Conservation (phyloP, 1,140 invertebrate genomes). For the Drosophila athabasca region DNA sequence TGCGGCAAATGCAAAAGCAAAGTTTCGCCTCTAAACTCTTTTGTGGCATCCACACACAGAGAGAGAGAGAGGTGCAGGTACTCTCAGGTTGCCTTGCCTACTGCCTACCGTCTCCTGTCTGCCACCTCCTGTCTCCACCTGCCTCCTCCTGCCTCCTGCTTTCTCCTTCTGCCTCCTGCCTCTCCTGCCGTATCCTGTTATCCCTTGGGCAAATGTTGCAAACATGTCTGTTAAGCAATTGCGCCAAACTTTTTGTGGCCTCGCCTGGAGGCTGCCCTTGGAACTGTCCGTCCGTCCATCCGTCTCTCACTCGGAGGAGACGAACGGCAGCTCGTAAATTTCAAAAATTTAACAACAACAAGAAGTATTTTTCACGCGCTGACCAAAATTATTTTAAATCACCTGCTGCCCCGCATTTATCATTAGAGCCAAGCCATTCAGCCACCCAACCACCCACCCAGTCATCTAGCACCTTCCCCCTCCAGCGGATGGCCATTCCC, state of each 20-base stretch:
- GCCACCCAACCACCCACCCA: too few relatives aligned
- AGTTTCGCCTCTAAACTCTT: constrained; percentile 71
- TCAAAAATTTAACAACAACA: constrained; percentile 40
- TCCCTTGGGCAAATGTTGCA: constrained; percentile 26
- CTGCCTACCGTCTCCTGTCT: not conserved
- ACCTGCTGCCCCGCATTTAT: constrained; percentile 81
- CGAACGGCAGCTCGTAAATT: too few relatives aligned
- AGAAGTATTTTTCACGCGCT: constrained; percentile 72
- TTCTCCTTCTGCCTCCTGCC: not conserved
- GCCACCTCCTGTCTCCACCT: too few relatives aligned
- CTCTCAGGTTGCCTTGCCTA: constrained; percentile 9
- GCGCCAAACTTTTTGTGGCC: constrained; percentile 53
- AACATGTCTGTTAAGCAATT: constrained; percentile 50
- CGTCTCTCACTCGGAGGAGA: too few relatives aligned
- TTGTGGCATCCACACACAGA: constrained; percentile 42
- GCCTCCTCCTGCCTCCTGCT: constrained; percentile 1
- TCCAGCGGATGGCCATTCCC: not conserved
- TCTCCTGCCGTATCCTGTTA: constrained; percentile 5
- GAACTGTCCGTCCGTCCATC: constrained; percentile 1
- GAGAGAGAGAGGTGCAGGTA: constrained; percentile 1
- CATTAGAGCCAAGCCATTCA: constrained; percentile 52
- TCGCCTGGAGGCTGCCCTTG: constrained; percentile 19
- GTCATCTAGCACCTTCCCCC: not conserved
- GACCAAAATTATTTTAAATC: constrained; percentile 81
- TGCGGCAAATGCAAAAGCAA: constrained; percentile 72